Evolutionary conservation across 2,113 vertebrate genomes (phyloP).

Genomic region (Colinus virginianus): DNA sequence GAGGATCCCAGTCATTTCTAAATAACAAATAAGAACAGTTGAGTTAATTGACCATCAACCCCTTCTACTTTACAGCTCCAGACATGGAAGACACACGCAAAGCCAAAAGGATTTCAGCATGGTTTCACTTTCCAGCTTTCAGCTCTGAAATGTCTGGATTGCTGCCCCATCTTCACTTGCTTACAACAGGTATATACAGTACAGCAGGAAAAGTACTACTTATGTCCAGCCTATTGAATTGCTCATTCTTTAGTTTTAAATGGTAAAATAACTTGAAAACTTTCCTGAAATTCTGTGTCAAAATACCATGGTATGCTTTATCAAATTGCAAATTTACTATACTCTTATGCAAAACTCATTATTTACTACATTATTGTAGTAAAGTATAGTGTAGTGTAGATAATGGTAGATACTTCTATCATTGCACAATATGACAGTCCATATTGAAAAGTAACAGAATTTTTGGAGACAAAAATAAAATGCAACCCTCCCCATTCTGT

Average conservation of each 20-base stretch:
- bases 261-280: not conserved
- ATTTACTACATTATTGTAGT: not conserved
- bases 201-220: not conserved
- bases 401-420: not conserved
- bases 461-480: not conserved
- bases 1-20: slow-evolving; percentile 97
- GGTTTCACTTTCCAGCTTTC: not conserved
- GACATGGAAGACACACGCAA: not conserved
- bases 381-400: not conserved
- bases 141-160: not conserved
- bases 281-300: not conserved
- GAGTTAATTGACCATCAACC: not conserved
- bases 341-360: not conserved
- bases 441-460: not conserved
- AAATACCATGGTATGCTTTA: not conserved
- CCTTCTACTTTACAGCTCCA: not conserved
- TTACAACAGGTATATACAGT: not conserved
- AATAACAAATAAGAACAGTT: not conserved
- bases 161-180: not conserved
- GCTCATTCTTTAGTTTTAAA: not conserved
- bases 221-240: not conserved
- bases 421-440: not conserved
- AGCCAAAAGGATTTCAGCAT: not conserved
- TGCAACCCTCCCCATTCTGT: not conserved
- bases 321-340: not conserved